These are phyloP conservation scores for Rugalucina vietnamica DNA, from an alignment of 2,888 invertebrate genomes.

Conservation along the genomic window DNA sequence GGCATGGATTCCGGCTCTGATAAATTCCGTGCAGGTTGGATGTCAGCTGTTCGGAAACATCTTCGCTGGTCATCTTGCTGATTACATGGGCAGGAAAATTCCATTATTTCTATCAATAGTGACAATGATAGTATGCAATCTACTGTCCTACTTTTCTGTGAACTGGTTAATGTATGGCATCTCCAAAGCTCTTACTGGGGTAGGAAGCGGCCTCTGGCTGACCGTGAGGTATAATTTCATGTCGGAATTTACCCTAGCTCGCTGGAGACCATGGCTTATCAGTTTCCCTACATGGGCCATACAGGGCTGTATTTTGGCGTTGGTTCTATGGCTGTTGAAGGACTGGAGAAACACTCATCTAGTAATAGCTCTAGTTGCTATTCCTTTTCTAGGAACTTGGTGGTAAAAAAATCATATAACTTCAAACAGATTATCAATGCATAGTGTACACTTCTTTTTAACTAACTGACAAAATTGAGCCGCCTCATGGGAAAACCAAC, in stretches of 20 bases:
- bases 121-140: not conserved
- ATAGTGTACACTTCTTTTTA: too few relatives aligned
- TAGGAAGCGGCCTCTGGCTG: not conserved
- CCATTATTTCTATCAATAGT: not conserved
- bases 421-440: too few relatives aligned
- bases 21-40: not conserved
- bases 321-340: not conserved
- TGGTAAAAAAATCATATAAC: too few relatives aligned
- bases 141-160: not conserved
- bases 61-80: not conserved
- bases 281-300: conserved; percentile 4
- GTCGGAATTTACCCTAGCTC: not conserved
- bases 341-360: conserved; percentile 7
- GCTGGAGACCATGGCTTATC: not conserved
- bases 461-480: too few relatives aligned
- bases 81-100: not conserved
- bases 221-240: not conserved
- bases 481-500: too few relatives aligned
- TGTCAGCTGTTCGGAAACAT: not conserved
- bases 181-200: not conserved
- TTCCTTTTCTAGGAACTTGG: conserved; percentile 4
- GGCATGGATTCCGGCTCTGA: not conserved
- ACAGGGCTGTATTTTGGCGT: not conserved
- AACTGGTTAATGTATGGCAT: not conserved
- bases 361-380: not conserved